Conservation (phyloP, 2,113 vertebrate genomes). For the Podiceps cristatus region DNA sequence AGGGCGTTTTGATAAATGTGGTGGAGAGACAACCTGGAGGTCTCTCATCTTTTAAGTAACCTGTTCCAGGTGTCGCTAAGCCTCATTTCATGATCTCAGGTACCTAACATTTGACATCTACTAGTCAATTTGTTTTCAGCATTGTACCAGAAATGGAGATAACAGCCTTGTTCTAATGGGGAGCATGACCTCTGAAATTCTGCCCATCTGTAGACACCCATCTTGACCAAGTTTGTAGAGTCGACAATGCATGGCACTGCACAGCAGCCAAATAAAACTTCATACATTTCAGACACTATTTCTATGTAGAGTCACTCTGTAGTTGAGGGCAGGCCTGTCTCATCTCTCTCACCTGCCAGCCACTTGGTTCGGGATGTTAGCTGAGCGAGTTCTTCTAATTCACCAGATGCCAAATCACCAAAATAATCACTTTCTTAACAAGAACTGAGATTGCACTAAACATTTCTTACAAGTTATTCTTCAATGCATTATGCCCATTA, state of each 20-base stretch:
- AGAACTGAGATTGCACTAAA: background rate
- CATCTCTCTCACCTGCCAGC: background rate
- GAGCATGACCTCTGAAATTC: background rate
- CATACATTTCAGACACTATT: background rate
- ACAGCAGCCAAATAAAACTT: background rate
- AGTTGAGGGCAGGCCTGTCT: background rate
- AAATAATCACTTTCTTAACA: background rate
- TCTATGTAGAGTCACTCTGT: background rate
- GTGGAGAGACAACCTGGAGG: background rate
- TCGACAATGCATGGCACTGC: rapidly evolving
- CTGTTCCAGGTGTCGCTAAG: background rate
- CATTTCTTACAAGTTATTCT: background rate
- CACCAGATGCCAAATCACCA: background rate
- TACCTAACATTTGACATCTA: background rate
- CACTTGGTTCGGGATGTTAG: background rate
- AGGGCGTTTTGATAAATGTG: background rate
- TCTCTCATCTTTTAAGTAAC: background rate
- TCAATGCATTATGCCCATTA: background rate
- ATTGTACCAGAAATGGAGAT: background rate
- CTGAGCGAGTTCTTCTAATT: background rate
- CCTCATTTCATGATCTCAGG: background rate
- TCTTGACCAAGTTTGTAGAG: background rate
- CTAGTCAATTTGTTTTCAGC: background rate
- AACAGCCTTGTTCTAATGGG: background rate
- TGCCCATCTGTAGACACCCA: background rate